These are phyloP conservation scores for Ascaphus truei DNA, from an alignment of 2,113 vertebrate genomes.

Conservation along the genomic window DNA sequence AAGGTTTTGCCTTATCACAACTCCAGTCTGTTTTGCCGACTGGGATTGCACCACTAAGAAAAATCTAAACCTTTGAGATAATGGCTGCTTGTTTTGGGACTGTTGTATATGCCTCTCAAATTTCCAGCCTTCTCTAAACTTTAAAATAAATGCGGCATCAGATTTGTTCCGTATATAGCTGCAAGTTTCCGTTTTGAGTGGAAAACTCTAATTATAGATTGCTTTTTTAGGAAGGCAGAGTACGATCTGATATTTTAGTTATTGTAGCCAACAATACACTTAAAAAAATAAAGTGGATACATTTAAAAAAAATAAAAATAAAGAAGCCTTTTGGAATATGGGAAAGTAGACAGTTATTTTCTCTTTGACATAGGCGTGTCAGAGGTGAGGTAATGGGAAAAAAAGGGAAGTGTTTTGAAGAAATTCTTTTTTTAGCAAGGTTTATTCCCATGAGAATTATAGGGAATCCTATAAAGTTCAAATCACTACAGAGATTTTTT, in stretches of 20 bases:
- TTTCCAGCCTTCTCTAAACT: too few relatives aligned
- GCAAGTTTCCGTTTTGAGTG: neutral
- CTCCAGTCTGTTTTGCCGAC: too few relatives aligned
- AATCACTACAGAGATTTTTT: too few relatives aligned
- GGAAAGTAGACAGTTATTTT: neutral
- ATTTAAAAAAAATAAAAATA: constrained; percentile 13
- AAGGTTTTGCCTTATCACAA: too few relatives aligned
- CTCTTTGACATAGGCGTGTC: constrained; percentile 1
- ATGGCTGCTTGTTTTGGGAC: too few relatives aligned
- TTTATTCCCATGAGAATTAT: constrained; percentile 12
- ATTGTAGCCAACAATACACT: neutral
- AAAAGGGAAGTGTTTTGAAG: too few relatives aligned
- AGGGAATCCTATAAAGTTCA: neutral
- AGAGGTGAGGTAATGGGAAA: constrained; percentile 23
- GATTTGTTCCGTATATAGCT: neutral
- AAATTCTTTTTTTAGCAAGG: neutral
- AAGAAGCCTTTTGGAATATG: neutral
- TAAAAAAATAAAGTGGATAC: too few relatives aligned
- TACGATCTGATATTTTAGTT: neutral
- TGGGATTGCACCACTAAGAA: too few relatives aligned
- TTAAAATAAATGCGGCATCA: too few relatives aligned
- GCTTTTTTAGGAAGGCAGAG: neutral
- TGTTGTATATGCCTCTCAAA: too few relatives aligned
- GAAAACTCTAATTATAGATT: constrained; percentile 13
- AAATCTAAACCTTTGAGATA: too few relatives aligned